Percentiles rank a stretch among this genome's conserved stretches.
Conservation (phyloP, 2,797 vertebrate genomes). For the Chrysocyon brachyurus region DNA sequence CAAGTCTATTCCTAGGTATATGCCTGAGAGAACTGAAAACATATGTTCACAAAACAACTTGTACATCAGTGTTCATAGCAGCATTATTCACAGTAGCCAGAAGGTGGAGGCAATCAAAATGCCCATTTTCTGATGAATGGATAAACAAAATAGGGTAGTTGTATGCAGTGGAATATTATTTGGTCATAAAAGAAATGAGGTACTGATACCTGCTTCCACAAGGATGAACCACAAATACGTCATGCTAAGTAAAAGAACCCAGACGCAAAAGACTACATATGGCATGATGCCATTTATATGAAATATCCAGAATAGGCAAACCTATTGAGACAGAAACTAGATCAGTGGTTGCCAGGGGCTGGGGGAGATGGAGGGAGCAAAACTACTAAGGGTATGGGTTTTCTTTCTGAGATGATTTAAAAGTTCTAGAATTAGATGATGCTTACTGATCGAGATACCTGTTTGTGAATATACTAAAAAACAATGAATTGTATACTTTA, state of each 20-base stretch:
- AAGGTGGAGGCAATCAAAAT: slow-evolving; percentile 17
- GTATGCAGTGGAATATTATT: slow-evolving; percentile 23
- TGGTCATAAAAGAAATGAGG: slow-evolving; percentile 19
- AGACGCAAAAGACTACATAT: slow-evolving; percentile 25
- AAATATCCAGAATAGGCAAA: slow-evolving; percentile 40
- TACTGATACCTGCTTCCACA: neutral
- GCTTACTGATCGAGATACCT: neutral
- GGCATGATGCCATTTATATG: slow-evolving; percentile 41
- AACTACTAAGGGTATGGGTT: neutral
- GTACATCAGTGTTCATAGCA: neutral
- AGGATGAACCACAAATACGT: slow-evolving; percentile 58
- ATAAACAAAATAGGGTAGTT: slow-evolving; percentile 64
- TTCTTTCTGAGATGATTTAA: slow-evolving; percentile 44
- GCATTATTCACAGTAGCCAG: slow-evolving; percentile 45
- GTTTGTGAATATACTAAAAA: slow-evolving; percentile 48
- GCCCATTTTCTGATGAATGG: neutral
- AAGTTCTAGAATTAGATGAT: slow-evolving; percentile 41
- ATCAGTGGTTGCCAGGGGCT: slow-evolving; percentile 21
- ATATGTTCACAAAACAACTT: slow-evolving; percentile 33
- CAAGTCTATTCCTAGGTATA: neutral
- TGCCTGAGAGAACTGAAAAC: slow-evolving; percentile 28
- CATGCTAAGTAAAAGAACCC: slow-evolving; percentile 51
- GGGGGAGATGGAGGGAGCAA: neutral
- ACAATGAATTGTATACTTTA: neutral
- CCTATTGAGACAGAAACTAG: slow-evolving; percentile 45